phyloP scores from a whole-genome alignment of 1,140 invertebrate species.

The Tetragnatha versicolor region DNA sequence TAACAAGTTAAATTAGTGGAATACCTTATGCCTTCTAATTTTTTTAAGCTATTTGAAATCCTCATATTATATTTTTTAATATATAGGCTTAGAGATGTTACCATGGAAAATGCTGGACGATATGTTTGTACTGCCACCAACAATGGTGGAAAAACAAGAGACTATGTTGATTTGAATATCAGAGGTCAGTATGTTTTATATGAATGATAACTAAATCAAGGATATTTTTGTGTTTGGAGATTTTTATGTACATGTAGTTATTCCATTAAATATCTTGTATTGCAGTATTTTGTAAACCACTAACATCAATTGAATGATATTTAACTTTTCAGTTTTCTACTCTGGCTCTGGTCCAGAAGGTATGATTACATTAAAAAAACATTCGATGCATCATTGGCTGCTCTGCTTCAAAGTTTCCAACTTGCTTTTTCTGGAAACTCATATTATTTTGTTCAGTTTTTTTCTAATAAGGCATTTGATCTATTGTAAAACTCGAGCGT shows the following conservation, averaged over 20 bases:
- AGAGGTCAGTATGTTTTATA: conserved; percentile 61
- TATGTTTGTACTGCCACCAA: conserved; percentile 69
- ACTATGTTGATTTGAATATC: conserved; percentile 63
- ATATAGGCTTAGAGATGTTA: conserved; percentile 66
- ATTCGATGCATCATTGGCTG: not conserved
- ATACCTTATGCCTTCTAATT: not conserved
- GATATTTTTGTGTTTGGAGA: not conserved
- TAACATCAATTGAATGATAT: no score
- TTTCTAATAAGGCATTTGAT: no score
- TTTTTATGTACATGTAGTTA: no score
- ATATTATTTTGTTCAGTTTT: not conserved
- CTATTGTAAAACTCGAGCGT: no score
- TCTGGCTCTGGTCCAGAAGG: conserved; percentile 28
- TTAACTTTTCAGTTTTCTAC: conserved; percentile 27
- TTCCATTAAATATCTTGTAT: no score
- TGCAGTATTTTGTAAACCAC: no score
- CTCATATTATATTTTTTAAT: conserved; percentile 45
- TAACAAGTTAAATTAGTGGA: no score
- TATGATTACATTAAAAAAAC: not conserved
- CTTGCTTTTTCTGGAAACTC: not conserved
- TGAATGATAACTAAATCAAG: conserved; percentile 4
- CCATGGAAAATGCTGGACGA: conserved; percentile 71
- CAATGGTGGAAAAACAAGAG: conserved; percentile 61
- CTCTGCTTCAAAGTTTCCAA: no score
- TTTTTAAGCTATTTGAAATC: not conserved